phyloP scores from a whole-genome alignment of 2,113 vertebrate genomes.

The Bufo gargarizans region DNA sequence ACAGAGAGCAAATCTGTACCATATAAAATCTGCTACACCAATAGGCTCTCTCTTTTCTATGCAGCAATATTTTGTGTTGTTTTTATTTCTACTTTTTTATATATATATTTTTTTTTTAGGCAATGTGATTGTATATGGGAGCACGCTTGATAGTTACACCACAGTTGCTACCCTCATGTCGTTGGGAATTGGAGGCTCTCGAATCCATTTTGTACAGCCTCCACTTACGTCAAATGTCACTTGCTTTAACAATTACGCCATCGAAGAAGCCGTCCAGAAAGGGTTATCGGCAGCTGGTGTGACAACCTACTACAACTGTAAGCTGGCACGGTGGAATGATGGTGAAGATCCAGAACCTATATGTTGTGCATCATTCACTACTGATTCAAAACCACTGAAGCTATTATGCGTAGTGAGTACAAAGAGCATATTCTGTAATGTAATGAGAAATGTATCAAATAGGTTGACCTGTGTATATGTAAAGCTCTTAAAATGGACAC shows the following conservation, averaged over 20 bases:
- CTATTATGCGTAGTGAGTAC: constrained; percentile 83
- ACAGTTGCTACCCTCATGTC: constrained; percentile 76
- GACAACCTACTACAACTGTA: constrained; percentile 66
- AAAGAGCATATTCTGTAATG: not conserved
- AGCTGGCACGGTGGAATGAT: constrained; percentile 79
- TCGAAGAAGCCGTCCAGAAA: constrained; percentile 68
- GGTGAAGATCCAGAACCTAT: constrained; percentile 73
- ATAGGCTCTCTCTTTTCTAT: constrained; percentile 65
- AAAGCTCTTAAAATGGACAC: not conserved
- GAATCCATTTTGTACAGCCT: constrained; percentile 79
- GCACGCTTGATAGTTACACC: constrained; percentile 81
- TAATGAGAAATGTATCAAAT: not conserved
- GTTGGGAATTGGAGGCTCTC: constrained; percentile 76
- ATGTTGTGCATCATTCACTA: constrained; percentile 76
- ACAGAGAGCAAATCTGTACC: constrained; percentile 70
- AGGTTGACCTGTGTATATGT: not conserved
- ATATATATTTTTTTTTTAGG: constrained; percentile 67
- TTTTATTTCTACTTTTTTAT: not conserved
- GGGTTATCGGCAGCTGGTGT: constrained; percentile 68
- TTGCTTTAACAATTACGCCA: constrained; percentile 68
- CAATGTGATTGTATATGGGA: constrained; percentile 85
- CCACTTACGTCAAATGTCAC: constrained; percentile 58
- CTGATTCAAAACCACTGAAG: constrained; percentile 64
- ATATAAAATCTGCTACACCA: constrained; percentile 71
- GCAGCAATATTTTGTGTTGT: constrained; percentile 61